Base-by-base conservation (phyloP, 2,888 invertebrate species). In the Miltochrista miniata region DNA sequence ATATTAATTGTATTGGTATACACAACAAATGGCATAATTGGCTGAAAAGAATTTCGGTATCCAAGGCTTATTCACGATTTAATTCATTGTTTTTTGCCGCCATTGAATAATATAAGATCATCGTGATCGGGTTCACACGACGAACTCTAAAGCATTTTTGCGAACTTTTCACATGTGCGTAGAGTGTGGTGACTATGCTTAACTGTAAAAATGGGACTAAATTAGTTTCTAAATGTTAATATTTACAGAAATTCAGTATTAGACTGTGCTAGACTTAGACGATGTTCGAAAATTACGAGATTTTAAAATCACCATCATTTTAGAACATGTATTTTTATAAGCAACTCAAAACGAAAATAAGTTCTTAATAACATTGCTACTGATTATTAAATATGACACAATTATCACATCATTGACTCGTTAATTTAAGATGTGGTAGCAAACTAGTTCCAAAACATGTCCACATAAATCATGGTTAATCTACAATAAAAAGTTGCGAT, bases 71-170 rank as follows among this genome's bases (percentile, higher is more conserved):
- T 56, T 63, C 62, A 59, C 49, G 57, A 58, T 67, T 62, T 61
- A 58, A 59, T 61, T 56, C 62, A 79, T 76, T 60, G 54, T 59
- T 76, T 77, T 81, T 77, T 77, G 73, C 68, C 51, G 54, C 66
- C 57, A 58, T 65, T 56, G 63, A 77, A 81, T 81, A 76, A 70
- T 61, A 64, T 80, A 79, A 83, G 80, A 81, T 80, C 68, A 61
- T 68, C 64, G 72, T 75, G 79, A 76, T 77, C 72, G 65, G 77
- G 81, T 85, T 88, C 88, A 85, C 87, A 88, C 86, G 84, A 65
- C 63, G 62, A 68, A 72, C 70, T 72, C 18, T 7, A 70, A 66
- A 71, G 59, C 70, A 70, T 77, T 86, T n/a, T 85, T 63, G 85
- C 83, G 80, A 83, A 79, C 79, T 72, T 70, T 74, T 83, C 86